phyloP scores from a whole-genome alignment of 2,797 vertebrate genomes.

The Holocentrus rufus region DNA sequence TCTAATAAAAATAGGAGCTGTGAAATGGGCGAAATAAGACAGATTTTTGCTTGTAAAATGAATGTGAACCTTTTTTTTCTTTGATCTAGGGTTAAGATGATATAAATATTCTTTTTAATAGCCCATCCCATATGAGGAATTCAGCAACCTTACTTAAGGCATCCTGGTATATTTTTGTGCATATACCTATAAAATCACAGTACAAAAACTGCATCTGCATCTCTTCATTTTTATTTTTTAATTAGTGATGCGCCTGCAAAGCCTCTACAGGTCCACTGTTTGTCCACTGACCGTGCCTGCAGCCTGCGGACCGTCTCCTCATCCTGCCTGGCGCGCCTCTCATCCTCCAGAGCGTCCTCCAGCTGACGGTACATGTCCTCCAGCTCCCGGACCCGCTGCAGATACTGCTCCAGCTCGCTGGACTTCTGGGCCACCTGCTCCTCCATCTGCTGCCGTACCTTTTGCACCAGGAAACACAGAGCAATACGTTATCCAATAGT shows the following conservation, averaged over 20 bases:
- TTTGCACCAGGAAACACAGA: slow-evolving; percentile 5
- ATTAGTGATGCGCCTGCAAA: neutral
- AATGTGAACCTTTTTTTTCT: neutral
- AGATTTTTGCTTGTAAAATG: neutral
- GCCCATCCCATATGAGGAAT: too few species aligned
- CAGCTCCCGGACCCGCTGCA: slow-evolving; percentile 90
- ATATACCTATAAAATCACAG: too few species aligned
- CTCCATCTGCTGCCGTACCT: slow-evolving; percentile 96
- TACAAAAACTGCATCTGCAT: too few species aligned
- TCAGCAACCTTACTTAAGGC: too few species aligned
- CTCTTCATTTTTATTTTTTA: too few species aligned
- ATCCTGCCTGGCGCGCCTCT: slow-evolving; percentile 90
- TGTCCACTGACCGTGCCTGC: slow-evolving; percentile 86
- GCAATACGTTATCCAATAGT: neutral
- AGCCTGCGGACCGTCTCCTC: slow-evolving; percentile 92
- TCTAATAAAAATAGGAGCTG: neutral
- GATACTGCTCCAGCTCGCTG: slow-evolving; percentile 93
- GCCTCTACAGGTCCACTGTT: neutral
- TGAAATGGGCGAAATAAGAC: neutral
- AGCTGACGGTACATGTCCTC: slow-evolving; percentile 93
- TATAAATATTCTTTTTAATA: too few species aligned
- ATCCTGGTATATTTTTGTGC: too few species aligned
- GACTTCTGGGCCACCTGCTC: slow-evolving; percentile 96
- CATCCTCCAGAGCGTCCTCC: slow-evolving; percentile 93
- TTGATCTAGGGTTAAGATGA: neutral